A percentile compares a stretch with the other conserved stretches of the same genome.
These are phyloP conservation scores for Alethe castanea DNA, from an alignment of 2,113 vertebrate genomes.

Conservation along the genomic window DNA sequence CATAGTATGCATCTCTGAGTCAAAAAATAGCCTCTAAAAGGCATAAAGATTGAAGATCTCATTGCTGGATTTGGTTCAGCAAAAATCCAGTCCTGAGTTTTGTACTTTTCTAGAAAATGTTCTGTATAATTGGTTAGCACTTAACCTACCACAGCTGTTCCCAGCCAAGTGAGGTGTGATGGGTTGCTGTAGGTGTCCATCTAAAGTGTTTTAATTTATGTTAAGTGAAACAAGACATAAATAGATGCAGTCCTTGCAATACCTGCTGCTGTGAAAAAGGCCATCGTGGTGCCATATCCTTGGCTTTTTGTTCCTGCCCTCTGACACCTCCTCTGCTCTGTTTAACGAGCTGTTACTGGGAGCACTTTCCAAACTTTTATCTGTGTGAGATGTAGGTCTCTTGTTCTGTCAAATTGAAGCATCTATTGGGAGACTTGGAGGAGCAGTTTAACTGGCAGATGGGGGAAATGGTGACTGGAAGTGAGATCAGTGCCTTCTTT, in stretches of 20 bases:
- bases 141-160: neutral
- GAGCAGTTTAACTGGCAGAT: conserved; percentile 27
- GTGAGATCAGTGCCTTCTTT: conserved; percentile 25
- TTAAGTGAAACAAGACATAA: neutral
- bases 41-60: neutral
- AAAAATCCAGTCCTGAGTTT: neutral
- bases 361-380: neutral
- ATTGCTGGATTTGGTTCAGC: neutral
- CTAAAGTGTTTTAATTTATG: neutral
- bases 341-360: neutral
- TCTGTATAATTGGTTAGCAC: neutral
- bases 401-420: neutral
- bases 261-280: neutral
- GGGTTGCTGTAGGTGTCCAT: neutral
- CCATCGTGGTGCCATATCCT: neutral
- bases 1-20: neutral
- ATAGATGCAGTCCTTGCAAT: neutral
- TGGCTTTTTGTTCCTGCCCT: neutral
- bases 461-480: conserved; percentile 36
- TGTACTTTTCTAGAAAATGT: neutral
- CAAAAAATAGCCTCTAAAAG: neutral
- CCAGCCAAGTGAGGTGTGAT: neutral
- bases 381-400: neutral
- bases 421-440: neutral
- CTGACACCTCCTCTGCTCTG: neutral